These are phyloP conservation scores for Cisticola juncidis DNA, from an alignment of 2,113 vertebrate genomes.

Conservation along the genomic window DNA sequence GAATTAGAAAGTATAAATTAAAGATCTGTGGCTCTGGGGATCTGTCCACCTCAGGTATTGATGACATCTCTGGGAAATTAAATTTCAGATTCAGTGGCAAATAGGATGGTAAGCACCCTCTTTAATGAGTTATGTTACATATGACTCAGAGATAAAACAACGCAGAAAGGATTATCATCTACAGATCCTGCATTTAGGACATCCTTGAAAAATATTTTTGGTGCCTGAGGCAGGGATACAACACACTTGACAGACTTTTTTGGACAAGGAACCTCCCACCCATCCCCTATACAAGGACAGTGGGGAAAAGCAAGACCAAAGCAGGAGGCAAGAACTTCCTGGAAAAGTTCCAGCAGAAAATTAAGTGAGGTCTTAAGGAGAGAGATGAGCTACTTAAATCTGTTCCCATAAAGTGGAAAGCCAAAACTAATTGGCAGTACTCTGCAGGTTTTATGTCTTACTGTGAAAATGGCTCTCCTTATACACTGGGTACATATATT, in stretches of 20 bases:
- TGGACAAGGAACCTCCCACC: not conserved
- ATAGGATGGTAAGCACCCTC: not conserved
- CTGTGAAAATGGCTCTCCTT: not conserved
- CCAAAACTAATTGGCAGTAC: not conserved
- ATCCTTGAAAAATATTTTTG: not conserved
- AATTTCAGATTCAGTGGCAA: not conserved
- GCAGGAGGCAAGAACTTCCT: not conserved
- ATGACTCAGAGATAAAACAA: not conserved
- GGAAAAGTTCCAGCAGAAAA: not conserved
- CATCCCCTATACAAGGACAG: not conserved
- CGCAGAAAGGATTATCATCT: not conserved
- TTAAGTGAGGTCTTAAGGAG: not conserved
- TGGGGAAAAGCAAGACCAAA: not conserved
- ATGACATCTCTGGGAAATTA: not conserved
- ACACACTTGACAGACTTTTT: not conserved
- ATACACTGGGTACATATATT: not conserved
- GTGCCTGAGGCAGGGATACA: not conserved
- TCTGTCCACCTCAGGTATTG: not conserved
- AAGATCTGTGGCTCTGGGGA: not conserved
- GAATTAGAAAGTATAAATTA: not conserved
- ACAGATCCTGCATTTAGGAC: not conserved
- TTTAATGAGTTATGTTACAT: not conserved
- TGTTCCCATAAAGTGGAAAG: slow-evolving; percentile 1
- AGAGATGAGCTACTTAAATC: slow-evolving; percentile 2
- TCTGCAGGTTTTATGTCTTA: not conserved